phyloP scores from a whole-genome alignment of 2,797 vertebrate species.

The Darevskia nairensis region DNA sequence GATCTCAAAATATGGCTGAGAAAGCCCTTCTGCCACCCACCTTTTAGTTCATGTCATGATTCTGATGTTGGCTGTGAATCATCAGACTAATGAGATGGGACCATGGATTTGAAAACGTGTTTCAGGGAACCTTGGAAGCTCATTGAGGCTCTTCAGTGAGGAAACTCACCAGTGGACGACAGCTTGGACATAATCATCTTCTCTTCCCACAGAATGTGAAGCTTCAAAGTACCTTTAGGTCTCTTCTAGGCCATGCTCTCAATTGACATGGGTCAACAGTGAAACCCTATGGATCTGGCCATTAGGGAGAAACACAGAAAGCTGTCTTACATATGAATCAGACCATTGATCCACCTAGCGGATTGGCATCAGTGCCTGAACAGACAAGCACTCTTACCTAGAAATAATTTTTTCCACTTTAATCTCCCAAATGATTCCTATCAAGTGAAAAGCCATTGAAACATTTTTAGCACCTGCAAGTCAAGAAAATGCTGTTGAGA shows the following conservation, averaged over 20 bases:
- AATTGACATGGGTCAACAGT: not conserved
- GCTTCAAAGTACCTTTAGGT: too few species aligned
- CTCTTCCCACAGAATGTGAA: not conserved
- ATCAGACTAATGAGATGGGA: not conserved
- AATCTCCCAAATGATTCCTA: not conserved
- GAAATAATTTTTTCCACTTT: not conserved
- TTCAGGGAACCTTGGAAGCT: not conserved
- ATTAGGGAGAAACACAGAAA: not conserved
- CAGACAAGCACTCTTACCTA: rapidly evolving
- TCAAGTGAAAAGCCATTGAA: not conserved
- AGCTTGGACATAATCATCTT: not conserved
- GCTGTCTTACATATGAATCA: not conserved
- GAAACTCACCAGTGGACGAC: not conserved
- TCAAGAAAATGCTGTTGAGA: not conserved
- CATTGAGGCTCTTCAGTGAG: not conserved
- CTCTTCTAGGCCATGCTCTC: too few species aligned
- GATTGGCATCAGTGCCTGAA: rapidly evolving
- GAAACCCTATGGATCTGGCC: not conserved
- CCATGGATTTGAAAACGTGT: not conserved
- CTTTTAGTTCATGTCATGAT: not conserved
- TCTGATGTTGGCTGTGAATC: not conserved
- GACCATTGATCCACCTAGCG: not conserved
- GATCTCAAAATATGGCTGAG: not conserved
- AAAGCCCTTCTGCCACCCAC: not conserved
- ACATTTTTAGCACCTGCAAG: not conserved